A percentile compares a stretch with the other conserved stretches of the same genome.
Evolutionary conservation across 2,797 vertebrate genomes (phyloP).

Genomic region (Alcedo atthis): DNA sequence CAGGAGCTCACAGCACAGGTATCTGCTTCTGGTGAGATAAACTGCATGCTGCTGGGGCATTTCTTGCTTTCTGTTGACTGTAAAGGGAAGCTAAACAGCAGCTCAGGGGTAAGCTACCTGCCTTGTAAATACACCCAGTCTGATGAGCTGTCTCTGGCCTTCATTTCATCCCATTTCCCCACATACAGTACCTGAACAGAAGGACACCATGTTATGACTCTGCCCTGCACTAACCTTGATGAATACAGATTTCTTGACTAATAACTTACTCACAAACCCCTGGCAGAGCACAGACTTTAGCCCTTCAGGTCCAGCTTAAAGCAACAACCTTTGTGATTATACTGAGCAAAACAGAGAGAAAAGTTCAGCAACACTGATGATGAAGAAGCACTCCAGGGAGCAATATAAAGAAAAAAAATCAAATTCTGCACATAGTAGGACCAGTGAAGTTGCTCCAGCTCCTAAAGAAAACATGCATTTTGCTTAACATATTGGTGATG

Average conservation of each 20-base stretch:
- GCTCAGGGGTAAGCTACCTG: neutral
- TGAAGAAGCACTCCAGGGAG: neutral
- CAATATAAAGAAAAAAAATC: neutral
- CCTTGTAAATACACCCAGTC: neutral
- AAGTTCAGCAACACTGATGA: neutral
- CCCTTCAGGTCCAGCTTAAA: neutral
- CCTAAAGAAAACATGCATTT: neutral
- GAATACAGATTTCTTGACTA: neutral
- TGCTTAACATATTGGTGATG: neutral
- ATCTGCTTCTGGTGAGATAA: neutral
- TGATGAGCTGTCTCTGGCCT: neutral
- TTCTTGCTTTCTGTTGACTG: neutral
- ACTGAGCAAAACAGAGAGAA: neutral
- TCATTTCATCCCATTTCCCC: neutral
- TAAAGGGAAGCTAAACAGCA: neutral
- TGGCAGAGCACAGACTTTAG: neutral
- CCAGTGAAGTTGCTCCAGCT: neutral
- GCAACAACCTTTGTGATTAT: neutral
- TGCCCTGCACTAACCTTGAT: neutral
- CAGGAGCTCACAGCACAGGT: neutral
- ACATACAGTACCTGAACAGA: neutral
- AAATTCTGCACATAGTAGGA: neutral
- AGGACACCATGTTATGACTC: neutral
- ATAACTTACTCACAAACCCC: neutral
- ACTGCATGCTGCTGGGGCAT: neutral